Evolutionary conservation across 1,140 invertebrate genomes (phyloP).

Genomic region (Saccostrea cuccullata): DNA sequence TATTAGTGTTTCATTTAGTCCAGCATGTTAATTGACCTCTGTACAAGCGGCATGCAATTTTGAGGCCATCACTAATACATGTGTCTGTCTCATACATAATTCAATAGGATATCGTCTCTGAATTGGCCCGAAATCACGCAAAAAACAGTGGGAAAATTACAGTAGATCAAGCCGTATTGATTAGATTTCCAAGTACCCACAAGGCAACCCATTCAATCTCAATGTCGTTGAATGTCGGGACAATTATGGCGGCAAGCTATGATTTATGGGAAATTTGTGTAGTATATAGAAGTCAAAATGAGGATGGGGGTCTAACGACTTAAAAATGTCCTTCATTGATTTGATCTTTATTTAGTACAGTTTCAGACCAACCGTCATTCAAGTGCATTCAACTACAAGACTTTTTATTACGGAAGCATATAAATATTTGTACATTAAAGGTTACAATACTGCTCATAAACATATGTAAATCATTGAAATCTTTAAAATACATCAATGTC

Average conservation of each 20-base stretch:
- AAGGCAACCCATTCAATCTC: slow-evolving; percentile 8
- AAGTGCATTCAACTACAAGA: too few species aligned
- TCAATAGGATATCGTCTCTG: neutral
- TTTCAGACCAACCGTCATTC: too few species aligned
- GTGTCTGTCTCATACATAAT: neutral
- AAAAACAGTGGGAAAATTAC: neutral
- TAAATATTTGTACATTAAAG: too few species aligned
- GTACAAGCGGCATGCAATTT: neutral
- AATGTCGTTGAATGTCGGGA: slow-evolving; percentile 25
- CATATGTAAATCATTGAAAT: too few species aligned
- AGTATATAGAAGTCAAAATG: neutral
- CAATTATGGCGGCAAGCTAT: slow-evolving; percentile 10
- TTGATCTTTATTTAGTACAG: neutral
- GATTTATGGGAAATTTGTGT: slow-evolving; percentile 10
- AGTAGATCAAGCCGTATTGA: slow-evolving; percentile 18
- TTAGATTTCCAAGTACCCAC: neutral
- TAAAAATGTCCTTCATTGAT: neutral
- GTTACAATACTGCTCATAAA: too few species aligned
- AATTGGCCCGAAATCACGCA: slow-evolving; percentile 2
- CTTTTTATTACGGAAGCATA: too few species aligned
- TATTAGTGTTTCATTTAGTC: neutral
- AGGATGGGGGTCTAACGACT: neutral
- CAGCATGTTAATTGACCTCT: neutral
- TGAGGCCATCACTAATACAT: neutral
- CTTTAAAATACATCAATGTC: too few species aligned